Base-by-base conservation (phyloP, 2,888 invertebrate species). In the Apotomis betuletana region DNA sequence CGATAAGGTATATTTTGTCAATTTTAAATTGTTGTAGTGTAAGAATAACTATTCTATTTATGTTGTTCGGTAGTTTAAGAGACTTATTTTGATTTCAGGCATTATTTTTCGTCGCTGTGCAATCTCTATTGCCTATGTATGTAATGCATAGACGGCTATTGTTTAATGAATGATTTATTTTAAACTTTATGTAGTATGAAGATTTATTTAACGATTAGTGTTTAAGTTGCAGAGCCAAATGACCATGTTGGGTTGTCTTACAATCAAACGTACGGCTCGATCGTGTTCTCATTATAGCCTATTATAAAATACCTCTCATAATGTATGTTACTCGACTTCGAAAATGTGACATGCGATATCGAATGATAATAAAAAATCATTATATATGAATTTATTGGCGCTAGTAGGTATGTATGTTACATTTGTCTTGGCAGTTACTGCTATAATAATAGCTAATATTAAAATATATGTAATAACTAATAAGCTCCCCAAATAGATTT, bases 1-100 rank as follows among this genome's bases (percentile, higher is more conserved):
- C 85, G 80, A 83, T 81, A 77, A 84, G 81, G 80, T 87, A 86
- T 89, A 88, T 90, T 88, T 90, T 90, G 91, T 92, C 91, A 91
- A 92, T 91, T 92, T 41, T 89, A 85, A 88, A 86, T 83, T 77
- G 84, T 81, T 86, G 86, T 82, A 77, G 80, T 59, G 44, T 76
- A 75, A 76, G 69, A 72, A 62, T 76, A 74, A 70, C 60, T 68
- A 61, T 67, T 61, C 55, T 69, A 81, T 84, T 77, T 82, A 74
- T 68, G 59, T 68, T 71, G 67, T 71, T 63, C 67, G 57, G n/a
- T 71, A 71, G 71, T 61, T 46, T 79, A 77, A 78, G 77, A 78
- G 77, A 77, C 77, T 76, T 80, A 80, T 80, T 77, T 81, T 81
- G 79, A 77, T 80, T 75, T 77, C 57, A 76, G 76, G 74, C 77